phyloP scores from a whole-genome alignment of 2,113 vertebrate species.

The Protobothrops flavoviridis region DNA sequence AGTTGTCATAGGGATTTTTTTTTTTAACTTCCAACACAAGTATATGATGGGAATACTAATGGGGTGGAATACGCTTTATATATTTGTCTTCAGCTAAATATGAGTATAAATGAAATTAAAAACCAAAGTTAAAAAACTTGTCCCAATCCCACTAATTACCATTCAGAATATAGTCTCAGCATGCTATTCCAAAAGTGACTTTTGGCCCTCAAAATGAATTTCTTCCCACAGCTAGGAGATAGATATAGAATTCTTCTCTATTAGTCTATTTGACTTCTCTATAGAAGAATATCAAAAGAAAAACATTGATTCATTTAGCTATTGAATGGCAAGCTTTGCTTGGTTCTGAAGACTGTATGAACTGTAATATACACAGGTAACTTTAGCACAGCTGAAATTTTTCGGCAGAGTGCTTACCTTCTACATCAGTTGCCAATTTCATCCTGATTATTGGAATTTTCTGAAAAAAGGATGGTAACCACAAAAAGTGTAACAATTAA shows the following conservation, averaged over 20 bases:
- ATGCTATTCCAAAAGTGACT: background rate
- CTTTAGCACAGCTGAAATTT: background rate
- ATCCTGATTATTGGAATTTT: background rate
- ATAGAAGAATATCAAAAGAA: background rate
- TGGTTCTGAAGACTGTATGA: background rate
- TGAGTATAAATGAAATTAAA: background rate
- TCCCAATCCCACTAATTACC: background rate
- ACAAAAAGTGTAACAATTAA: background rate
- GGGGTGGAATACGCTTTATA: background rate
- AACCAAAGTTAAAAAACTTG: background rate
- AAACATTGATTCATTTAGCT: background rate
- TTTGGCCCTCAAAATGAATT: background rate
- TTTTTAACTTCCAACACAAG: background rate
- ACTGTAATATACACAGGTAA: background rate
- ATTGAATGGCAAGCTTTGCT: background rate
- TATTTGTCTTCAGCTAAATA: background rate
- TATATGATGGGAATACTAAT: background rate
- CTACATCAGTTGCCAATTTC: background rate
- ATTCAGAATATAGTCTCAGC: background rate
- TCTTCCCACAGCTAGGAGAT: background rate
- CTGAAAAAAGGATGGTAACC: background rate
- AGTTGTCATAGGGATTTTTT: background rate
- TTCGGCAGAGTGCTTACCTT: background rate
- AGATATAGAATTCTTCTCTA: background rate
- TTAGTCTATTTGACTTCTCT: background rate